phyloP scores from a whole-genome alignment of 2,113 vertebrate species.

The Anarrhichthys ocellatus region DNA sequence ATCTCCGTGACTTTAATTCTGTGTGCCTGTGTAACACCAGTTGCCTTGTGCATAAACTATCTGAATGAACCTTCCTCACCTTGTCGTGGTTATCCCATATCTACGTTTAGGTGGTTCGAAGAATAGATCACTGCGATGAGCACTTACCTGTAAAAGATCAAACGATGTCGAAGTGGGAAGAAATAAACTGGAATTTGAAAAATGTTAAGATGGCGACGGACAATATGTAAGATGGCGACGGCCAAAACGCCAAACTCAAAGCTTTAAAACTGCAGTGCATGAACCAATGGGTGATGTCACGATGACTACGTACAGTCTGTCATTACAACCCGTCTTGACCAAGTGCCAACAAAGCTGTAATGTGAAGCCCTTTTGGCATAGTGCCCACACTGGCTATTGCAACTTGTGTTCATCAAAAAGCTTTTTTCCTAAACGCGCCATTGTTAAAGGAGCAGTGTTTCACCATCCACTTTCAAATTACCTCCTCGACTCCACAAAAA shows the following conservation, averaged over 20 bases:
- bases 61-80: background rate
- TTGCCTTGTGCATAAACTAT: background rate
- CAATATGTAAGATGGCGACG: too few relatives aligned
- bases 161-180: slow-evolving; percentile 3
- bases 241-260: too few relatives aligned
- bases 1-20: slow-evolving; percentile 11
- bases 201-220: too few relatives aligned
- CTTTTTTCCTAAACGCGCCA: background rate
- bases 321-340: background rate
- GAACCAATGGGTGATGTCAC: too few relatives aligned
- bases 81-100: background rate
- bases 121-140: background rate
- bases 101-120: background rate
- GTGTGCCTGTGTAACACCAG: background rate
- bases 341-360: background rate
- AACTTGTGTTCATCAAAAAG: background rate
- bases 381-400: background rate
- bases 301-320: too few relatives aligned
- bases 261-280: too few relatives aligned
- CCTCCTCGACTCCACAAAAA: background rate
- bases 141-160: slow-evolving; percentile 14
- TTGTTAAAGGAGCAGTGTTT: background rate
- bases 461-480: background rate
- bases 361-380: background rate
- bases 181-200: background rate